These are phyloP conservation scores for Argentina silus DNA, from an alignment of 2,797 vertebrate species.

Conservation along the genomic window DNA sequence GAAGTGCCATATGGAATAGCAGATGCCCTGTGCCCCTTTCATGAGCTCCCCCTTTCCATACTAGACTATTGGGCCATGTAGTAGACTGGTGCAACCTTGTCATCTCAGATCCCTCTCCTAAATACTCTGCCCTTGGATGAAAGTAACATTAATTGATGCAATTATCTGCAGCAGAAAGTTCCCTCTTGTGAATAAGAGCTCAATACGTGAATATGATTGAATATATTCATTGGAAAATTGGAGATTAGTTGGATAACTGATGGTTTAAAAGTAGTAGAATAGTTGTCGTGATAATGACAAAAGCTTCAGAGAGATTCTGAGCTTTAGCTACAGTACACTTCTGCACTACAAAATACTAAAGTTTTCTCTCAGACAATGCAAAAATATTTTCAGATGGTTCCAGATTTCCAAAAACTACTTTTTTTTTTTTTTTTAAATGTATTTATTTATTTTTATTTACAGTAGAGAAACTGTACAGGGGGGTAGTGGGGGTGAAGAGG, in stretches of 20 bases:
- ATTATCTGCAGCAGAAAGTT: no score
- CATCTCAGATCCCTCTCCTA: neutral
- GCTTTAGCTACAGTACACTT: neutral
- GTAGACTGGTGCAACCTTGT: neutral
- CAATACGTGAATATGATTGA: neutral
- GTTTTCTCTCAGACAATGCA: neutral
- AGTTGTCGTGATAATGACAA: no score
- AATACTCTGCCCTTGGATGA: neutral
- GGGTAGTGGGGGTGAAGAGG: no score
- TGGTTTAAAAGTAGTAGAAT: no score
- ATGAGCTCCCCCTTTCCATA: constrained; percentile 36
- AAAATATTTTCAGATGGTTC: neutral
- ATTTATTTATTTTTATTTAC: no score
- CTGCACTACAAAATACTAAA: no score
- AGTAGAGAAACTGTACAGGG: no score
- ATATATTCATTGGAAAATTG: neutral
- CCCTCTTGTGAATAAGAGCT: neutral
- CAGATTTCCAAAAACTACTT: no score
- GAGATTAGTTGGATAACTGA: no score
- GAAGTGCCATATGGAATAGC: constrained; percentile 46
- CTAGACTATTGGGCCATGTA: constrained; percentile 26
- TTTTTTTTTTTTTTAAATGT: no score
- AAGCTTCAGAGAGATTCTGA: no score
- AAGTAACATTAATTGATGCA: neutral
- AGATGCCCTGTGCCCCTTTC: constrained; percentile 41